Evolutionary conservation across 2,888 invertebrate genomes (phyloP).

Genomic region (Cloeon dipterum): DNA sequence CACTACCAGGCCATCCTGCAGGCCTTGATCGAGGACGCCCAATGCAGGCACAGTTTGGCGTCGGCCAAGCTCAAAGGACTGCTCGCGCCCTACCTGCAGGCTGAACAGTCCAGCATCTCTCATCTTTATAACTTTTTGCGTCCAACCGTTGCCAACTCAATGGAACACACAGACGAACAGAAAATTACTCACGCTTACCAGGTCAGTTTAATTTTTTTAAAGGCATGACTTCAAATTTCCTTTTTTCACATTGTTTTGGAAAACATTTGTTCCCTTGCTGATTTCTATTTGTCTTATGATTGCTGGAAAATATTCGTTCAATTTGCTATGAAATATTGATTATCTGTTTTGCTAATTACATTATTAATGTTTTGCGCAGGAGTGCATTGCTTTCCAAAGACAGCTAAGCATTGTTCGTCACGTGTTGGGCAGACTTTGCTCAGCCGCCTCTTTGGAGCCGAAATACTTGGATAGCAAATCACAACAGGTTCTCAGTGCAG

Average conservation of each 20-base stretch:
- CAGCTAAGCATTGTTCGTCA: conserved; percentile 66
- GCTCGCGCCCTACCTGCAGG: conserved; percentile 48
- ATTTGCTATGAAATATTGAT: conserved; percentile 1
- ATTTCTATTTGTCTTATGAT: too few relatives aligned
- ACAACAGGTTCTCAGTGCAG: conserved; percentile 12
- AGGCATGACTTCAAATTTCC: background rate
- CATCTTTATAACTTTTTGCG: conserved; percentile 64
- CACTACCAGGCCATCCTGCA: conserved; percentile 38
- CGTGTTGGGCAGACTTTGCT: conserved; percentile 49
- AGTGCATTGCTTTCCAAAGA: conserved; percentile 71
- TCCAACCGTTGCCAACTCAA: conserved; percentile 25
- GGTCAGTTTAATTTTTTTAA: conserved; percentile 12
- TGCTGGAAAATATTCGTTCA: conserved; percentile 1
- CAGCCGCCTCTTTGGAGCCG: conserved; percentile 14
- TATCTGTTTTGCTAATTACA: too few relatives aligned
- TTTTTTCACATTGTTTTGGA: too few relatives aligned
- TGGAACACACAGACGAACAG: conserved; percentile 23
- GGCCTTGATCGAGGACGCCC: conserved; percentile 53
- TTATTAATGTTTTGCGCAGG: too few relatives aligned
- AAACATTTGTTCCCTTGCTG: too few relatives aligned
- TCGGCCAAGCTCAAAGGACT: conserved; percentile 63
- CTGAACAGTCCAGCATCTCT: conserved; percentile 59
- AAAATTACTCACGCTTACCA: conserved; percentile 30
- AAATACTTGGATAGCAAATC: background rate
- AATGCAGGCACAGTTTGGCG: conserved; percentile 59